Evolutionary conservation across 2,888 invertebrate species (phyloP).

Genomic region (Dryococelus australis): DNA sequence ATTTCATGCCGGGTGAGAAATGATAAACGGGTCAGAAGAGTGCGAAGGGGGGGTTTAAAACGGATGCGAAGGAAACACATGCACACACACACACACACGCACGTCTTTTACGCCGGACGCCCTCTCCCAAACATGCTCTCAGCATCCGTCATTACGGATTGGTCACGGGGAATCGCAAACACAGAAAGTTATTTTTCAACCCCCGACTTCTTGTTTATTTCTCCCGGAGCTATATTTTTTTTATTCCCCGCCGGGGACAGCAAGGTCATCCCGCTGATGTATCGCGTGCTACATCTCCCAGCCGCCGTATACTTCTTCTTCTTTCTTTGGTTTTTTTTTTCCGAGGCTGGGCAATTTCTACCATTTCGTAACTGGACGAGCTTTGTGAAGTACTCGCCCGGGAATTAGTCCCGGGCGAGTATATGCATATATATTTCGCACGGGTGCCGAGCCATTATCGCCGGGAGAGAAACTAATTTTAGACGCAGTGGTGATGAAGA

Average conservation of each 20-base stretch:
- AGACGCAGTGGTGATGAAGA: neutral
- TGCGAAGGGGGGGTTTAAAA: neutral
- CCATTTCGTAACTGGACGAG: neutral
- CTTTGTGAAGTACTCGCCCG: neutral
- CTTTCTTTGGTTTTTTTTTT: neutral
- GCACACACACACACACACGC: neutral
- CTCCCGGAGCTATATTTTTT: neutral
- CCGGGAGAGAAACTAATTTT: neutral
- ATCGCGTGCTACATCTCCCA: neutral
- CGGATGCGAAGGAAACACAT: neutral
- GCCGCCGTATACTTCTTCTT: neutral
- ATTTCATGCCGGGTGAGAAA: neutral
- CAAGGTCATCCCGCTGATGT: neutral
- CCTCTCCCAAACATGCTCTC: no score
- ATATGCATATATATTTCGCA: neutral
- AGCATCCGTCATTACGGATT: slow-evolving; percentile 5
- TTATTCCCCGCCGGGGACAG: neutral
- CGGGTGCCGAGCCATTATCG: neutral
- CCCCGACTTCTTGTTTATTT: neutral
- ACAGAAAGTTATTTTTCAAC: neutral
- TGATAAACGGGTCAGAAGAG: neutral
- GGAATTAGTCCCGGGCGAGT: neutral
- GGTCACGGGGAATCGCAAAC: slow-evolving; percentile 1
- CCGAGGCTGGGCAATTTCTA: neutral
- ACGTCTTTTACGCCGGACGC: neutral